Evolutionary conservation across 2,113 vertebrate genomes (phyloP).

Genomic region (Embiotoca jacksoni): DNA sequence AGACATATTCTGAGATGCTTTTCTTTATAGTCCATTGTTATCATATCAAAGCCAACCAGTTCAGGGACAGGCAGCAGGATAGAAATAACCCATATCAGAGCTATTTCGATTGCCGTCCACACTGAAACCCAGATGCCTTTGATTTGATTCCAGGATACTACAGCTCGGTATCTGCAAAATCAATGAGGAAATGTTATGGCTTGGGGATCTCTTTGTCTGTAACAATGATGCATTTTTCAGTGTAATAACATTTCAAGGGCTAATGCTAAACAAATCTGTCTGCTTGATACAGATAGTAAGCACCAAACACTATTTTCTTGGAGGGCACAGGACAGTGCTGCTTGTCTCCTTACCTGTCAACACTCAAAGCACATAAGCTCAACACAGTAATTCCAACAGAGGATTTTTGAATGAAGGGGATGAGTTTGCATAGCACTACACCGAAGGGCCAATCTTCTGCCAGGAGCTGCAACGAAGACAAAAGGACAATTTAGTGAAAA

Average conservation of each 20-base stretch:
- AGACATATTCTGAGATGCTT: slow-evolving; percentile 87
- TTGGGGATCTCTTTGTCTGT: slow-evolving; percentile 52
- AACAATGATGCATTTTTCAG: slow-evolving; percentile 52
- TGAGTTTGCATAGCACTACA: slow-evolving; percentile 90
- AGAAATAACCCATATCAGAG: slow-evolving; percentile 92
- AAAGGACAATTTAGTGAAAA: not conserved
- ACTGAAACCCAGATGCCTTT: slow-evolving; percentile 89
- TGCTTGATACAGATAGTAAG: slow-evolving; percentile 59
- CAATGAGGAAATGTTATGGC: slow-evolving; percentile 59
- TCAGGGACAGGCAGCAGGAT: slow-evolving; percentile 92
- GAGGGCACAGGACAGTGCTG: slow-evolving; percentile 29
- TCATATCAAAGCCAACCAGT: slow-evolving; percentile 91
- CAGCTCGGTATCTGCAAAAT: slow-evolving; percentile 90
- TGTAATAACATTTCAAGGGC: slow-evolving; percentile 66
- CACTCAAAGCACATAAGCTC: slow-evolving; percentile 93
- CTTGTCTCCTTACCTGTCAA: slow-evolving; percentile 90
- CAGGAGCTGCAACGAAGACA: slow-evolving; percentile 86
- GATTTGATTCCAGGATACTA: slow-evolving; percentile 92
- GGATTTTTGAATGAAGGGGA: slow-evolving; percentile 95
- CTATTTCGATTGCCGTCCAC: slow-evolving; percentile 91
- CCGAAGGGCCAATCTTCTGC: slow-evolving; percentile 95
- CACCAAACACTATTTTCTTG: slow-evolving; percentile 34
- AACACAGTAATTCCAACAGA: slow-evolving; percentile 94
- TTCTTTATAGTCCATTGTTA: slow-evolving; percentile 89
- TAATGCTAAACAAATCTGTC: slow-evolving; percentile 63